Conservation (phyloP, 2,113 vertebrate species). For the Syngnathus floridae region DNA sequence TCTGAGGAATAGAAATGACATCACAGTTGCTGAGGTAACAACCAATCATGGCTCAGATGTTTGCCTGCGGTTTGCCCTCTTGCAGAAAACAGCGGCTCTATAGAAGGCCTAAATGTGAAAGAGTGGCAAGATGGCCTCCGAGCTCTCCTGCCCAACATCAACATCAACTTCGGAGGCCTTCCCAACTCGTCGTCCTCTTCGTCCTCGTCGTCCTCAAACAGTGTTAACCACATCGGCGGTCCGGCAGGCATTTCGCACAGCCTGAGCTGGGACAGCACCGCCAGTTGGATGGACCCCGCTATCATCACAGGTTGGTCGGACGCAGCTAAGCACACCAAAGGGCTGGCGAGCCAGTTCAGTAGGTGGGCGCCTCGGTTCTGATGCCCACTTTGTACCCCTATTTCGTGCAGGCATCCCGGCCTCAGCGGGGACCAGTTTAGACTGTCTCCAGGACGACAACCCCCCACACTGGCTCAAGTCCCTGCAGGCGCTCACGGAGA, state of each 20-base stretch:
- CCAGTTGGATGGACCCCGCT: slow-evolving; percentile 99
- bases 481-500: slow-evolving; percentile 96
- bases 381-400: not conserved
- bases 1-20: too few relatives aligned
- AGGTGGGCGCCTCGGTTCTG: too few relatives aligned
- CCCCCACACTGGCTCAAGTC: slow-evolving; percentile 99
- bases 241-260: slow-evolving; percentile 85
- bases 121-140: slow-evolving; percentile 99
- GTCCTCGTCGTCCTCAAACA: slow-evolving; percentile 88
- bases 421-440: slow-evolving; percentile 90
- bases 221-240: slow-evolving; percentile 94
- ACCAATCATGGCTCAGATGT: too few relatives aligned
- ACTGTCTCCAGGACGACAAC: slow-evolving; percentile 98
- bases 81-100: slow-evolving; percentile 95
- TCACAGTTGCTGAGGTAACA: too few relatives aligned
- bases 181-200: slow-evolving; percentile 83
- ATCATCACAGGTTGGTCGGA: slow-evolving; percentile 93
- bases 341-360: too few relatives aligned
- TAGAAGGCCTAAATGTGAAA: slow-evolving; percentile 99
- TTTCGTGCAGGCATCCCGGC: slow-evolving; percentile 83
- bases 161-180: slow-evolving; percentile 99
- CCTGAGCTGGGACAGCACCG: slow-evolving; percentile 94
- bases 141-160: slow-evolving; percentile 99
- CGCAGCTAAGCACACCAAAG: not conserved
- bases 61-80: slow-evolving; percentile 58